Conservation (phyloP, 2,113 vertebrate genomes). For the Mustelus asterias region DNA sequence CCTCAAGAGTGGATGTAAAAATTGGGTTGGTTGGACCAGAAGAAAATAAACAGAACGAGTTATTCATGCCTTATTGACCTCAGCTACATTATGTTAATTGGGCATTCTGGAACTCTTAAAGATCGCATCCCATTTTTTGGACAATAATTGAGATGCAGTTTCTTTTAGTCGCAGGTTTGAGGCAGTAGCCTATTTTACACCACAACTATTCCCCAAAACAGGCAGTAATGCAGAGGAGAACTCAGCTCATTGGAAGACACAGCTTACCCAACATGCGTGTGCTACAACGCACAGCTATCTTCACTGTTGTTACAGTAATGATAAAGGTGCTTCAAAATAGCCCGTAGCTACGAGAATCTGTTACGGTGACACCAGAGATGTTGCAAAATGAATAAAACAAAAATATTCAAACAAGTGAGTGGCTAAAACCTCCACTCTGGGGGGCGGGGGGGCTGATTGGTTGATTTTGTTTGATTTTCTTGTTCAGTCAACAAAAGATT, state of each 20-base stretch:
- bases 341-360: background rate
- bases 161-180: background rate
- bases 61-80: background rate
- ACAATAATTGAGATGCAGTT: background rate
- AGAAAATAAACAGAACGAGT: background rate
- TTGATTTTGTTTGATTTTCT: background rate
- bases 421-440: background rate
- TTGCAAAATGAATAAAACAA: background rate
- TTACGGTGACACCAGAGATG: background rate
- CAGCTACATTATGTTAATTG: background rate
- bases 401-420: background rate
- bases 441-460: background rate
- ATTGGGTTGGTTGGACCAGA: background rate
- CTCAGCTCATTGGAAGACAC: background rate
- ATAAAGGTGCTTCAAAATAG: background rate
- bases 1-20: background rate
- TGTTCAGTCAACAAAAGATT: background rate
- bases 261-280: background rate
- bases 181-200: background rate
- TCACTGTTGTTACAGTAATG: background rate
- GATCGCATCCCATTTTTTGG: background rate
- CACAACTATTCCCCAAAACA: background rate
- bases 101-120: background rate
- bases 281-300: background rate
- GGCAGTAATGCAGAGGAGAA: background rate